phyloP scores from a whole-genome alignment of 2,113 vertebrate genomes.

The Notarius quadriscutis region DNA sequence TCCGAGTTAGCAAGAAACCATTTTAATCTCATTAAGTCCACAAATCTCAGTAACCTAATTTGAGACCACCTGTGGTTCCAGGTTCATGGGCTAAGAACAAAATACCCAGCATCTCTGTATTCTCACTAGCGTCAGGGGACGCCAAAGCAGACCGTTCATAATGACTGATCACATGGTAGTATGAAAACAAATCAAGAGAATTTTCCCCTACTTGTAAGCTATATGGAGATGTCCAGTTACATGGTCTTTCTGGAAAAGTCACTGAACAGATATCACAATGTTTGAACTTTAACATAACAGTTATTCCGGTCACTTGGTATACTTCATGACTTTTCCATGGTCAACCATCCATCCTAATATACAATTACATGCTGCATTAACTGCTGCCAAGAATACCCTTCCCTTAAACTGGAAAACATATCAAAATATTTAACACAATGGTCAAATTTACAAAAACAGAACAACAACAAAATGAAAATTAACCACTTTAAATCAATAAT shows the following conservation, averaged over 20 bases:
- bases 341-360: not conserved
- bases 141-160: constrained; percentile 19
- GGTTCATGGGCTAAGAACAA: not conserved
- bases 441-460: not conserved
- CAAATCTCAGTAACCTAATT: not conserved
- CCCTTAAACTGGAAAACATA: not conserved
- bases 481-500: not conserved
- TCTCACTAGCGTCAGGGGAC: not conserved
- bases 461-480: not conserved
- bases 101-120: not conserved
- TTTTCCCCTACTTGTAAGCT: not conserved
- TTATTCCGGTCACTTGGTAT: not conserved
- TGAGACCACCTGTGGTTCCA: not conserved
- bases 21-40: not conserved
- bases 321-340: not conserved
- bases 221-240: not conserved
- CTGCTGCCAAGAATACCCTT: not conserved
- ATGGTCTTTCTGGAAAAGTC: not conserved
- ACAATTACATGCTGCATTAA: not conserved
- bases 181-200: constrained; percentile 23
- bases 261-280: not conserved
- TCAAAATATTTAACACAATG: not conserved
- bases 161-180: constrained; percentile 17
- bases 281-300: not conserved
- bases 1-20: not conserved